Base-by-base conservation (phyloP, 2,113 vertebrate genomes). In the Actenoides lindsayi region DNA sequence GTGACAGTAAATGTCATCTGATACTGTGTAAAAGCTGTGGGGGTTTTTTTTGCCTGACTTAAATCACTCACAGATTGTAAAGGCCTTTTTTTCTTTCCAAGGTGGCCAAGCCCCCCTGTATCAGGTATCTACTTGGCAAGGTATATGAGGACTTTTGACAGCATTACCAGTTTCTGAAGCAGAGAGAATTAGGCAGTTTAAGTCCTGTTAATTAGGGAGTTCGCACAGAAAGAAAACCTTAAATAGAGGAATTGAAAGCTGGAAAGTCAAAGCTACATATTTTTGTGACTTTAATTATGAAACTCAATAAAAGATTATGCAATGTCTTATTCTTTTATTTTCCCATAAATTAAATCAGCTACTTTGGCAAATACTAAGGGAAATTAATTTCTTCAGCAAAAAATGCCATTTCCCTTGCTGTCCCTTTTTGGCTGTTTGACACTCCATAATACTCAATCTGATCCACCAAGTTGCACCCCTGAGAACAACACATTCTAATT, bases 51-150 rank as follows among this genome's bases (percentile, higher is more conserved):
- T 80, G 62, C 44, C 91, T 87, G 87, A 91, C 27, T 93, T 90
- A 87, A 86, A 95, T 95, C 82, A 81, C 28, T 90, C 54, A 62
- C 70, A 94, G 87, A 94, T 65, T 82, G 50, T 70, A 91, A 90
- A 76, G 20, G 27, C 10, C 23, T 46, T 42, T n/a, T 18, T 48
- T 31, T n/a, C 25, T 74, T 92, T 87, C 37, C 53, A 59, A 83
- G 48, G 24, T 2, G 1, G 57, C 53, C 48, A 42, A 73, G 20
- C 21, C 27, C 11, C 18, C 25, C 39, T 57, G 3, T 50, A 79
- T 73, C 62, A 82, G 53, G 44, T 87, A 90, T 19, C 69, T 76
- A 84, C 92, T 75, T 82, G 76, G 46, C 48, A 96, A 54, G 27
- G 31, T 65, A 69, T 13, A 74, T 9, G 44, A 86, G 44, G 57